phyloP scores from a whole-genome alignment of 2,888 invertebrate species.

The Yponomeuta sedellus region DNA sequence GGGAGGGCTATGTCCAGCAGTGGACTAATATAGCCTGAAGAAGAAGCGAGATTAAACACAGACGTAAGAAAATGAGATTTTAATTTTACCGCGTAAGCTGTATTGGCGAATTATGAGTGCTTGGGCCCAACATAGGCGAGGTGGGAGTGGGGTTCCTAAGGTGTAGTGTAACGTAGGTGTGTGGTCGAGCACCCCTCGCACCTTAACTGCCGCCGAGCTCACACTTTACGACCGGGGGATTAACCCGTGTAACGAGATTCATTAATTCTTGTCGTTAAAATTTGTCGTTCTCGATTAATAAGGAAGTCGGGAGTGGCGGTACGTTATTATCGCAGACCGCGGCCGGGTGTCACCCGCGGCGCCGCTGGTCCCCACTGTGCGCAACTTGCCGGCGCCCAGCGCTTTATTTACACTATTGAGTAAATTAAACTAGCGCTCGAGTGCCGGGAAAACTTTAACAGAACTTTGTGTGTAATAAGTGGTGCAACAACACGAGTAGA shows the following conservation, averaged over 20 bases:
- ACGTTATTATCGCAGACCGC: conserved; percentile 63
- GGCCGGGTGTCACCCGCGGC: conserved; percentile 50
- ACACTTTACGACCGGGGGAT: conserved; percentile 75
- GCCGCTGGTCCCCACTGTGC: conserved; percentile 53
- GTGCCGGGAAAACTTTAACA: conserved; percentile 73
- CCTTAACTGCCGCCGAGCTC: conserved; percentile 66
- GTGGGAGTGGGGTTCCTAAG: background rate
- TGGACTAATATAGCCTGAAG: too few relatives aligned
- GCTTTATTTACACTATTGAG: conserved; percentile 78
- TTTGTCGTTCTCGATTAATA: conserved; percentile 78
- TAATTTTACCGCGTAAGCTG: too few relatives aligned
- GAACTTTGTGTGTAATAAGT: conserved; percentile 78
- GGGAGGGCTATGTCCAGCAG: too few relatives aligned
- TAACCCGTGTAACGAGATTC: conserved; percentile 78
- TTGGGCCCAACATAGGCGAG: background rate
- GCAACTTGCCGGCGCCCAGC: conserved; percentile 67
- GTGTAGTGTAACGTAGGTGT: conserved; percentile 32
- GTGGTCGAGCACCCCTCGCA: conserved; percentile 46
- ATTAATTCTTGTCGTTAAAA: conserved; percentile 79
- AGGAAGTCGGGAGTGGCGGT: conserved; percentile 65
- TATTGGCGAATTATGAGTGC: background rate
- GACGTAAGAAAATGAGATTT: too few relatives aligned
- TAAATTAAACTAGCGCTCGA: conserved; percentile 76
- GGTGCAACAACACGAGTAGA: conserved; percentile 77
- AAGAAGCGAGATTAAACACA: too few relatives aligned